Evolutionary conservation across 2,888 invertebrate genomes (phyloP).

Genomic region (Parasteatoda lunata): DNA sequence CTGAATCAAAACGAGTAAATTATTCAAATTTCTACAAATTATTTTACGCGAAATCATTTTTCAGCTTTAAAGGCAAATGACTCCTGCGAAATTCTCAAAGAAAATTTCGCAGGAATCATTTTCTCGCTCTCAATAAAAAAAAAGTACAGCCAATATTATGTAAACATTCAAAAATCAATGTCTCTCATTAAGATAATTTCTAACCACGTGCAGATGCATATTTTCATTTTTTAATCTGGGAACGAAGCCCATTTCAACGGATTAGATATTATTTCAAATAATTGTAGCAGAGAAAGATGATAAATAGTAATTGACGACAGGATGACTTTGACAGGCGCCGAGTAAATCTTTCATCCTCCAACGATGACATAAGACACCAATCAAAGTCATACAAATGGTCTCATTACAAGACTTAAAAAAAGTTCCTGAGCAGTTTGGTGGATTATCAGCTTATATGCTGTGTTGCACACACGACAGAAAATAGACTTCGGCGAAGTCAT

Average conservation of each 20-base stretch:
- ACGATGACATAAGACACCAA: conserved; percentile 1
- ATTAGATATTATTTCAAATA: neutral
- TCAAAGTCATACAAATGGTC: conserved; percentile 3
- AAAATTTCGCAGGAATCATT: no score
- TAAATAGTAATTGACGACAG: neutral
- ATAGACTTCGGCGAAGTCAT: neutral
- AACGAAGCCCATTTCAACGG: neutral
- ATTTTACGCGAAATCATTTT: no score
- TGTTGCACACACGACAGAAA: neutral
- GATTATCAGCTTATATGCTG: neutral
- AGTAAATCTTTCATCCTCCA: conserved; percentile 5
- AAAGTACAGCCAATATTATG: no score
- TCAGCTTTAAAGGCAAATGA: no score
- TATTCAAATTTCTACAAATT: no score
- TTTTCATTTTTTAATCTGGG: neutral
- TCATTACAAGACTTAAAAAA: neutral
- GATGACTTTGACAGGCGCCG: neutral
- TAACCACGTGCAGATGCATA: neutral
- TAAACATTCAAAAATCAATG: no score
- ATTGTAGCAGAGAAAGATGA: neutral
- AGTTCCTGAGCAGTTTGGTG: neutral
- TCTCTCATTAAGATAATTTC: no score
- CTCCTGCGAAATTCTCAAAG: no score
- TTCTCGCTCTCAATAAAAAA: no score
- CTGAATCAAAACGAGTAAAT: no score